A percentile compares a stretch with the other conserved stretches of the same genome.
Evolutionary conservation across 2,888 invertebrate species (phyloP).

Genomic region (Drosophila mayaguana): DNA sequence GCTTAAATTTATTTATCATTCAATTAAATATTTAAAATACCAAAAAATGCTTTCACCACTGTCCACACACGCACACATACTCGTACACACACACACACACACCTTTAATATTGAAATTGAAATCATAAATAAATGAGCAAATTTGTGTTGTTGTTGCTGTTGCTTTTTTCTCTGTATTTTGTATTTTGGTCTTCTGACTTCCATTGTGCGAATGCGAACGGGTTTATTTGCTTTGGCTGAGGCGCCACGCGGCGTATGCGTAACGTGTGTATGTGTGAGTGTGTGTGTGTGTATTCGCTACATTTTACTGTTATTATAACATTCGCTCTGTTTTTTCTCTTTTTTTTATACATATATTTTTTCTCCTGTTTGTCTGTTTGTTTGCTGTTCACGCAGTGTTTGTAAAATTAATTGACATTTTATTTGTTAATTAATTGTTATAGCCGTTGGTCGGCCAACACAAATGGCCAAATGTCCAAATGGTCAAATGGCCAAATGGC

Average conservation of each 20-base stretch:
- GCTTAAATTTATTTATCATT: constrained; percentile 82
- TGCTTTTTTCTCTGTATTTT: constrained; percentile 10
- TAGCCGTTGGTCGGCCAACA: constrained; percentile 63
- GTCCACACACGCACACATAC: constrained; percentile 24
- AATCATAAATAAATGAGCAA: constrained; percentile 82
- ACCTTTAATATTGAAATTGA: constrained; percentile 82
- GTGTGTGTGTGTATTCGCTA: constrained; percentile 32
- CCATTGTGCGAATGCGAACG: constrained; percentile 31
- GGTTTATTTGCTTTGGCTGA: constrained; percentile 44
- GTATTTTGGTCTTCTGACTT: constrained; percentile 22
- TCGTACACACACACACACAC: constrained; percentile 32
- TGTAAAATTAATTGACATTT: constrained; percentile 84
- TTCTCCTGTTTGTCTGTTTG: constrained; percentile 17
- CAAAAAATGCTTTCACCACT: constrained; percentile 80
- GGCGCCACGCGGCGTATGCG: constrained; percentile 52
- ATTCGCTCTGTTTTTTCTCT: constrained; percentile 18
- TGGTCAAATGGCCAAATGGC: constrained; percentile 56
- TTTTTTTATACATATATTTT: constrained; percentile 13
- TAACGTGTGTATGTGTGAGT: constrained; percentile 21
- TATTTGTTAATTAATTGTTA: constrained; percentile 84
- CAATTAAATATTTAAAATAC: constrained; percentile 82
- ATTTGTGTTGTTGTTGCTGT: constrained; percentile 41
- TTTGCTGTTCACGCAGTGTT: constrained; percentile 64
- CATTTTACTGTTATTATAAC: constrained; percentile 80
- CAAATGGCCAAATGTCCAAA: constrained; percentile 18